A percentile compares a stretch with the other conserved stretches of the same genome.
Conservation (phyloP, 2,797 vertebrate species). For the Lagodon rhomboides region DNA sequence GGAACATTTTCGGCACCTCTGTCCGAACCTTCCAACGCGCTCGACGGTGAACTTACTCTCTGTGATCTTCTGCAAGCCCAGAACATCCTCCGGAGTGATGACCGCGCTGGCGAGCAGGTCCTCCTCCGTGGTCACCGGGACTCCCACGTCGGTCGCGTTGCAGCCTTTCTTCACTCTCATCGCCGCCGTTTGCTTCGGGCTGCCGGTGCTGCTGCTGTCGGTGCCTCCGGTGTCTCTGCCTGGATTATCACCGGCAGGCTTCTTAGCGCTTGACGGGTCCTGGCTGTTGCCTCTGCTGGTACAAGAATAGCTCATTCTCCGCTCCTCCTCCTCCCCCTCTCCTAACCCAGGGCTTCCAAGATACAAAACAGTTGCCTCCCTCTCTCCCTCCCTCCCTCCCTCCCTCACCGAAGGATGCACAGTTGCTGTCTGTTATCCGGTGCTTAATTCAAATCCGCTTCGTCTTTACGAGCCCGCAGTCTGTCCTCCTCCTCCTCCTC, state of each 20-base stretch:
- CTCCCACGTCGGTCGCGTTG: slow-evolving; percentile 82
- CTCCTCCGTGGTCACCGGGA: slow-evolving; percentile 88
- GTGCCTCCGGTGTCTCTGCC: slow-evolving; percentile 70
- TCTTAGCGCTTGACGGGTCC: slow-evolving; percentile 82
- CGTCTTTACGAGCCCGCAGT: slow-evolving; percentile 57
- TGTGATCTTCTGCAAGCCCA: slow-evolving; percentile 96
- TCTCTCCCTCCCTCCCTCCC: slow-evolving; percentile 70
- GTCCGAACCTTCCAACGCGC: slow-evolving; percentile 7
- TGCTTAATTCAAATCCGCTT: slow-evolving; percentile 80
- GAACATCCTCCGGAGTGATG: slow-evolving; percentile 92
- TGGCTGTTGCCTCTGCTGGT: slow-evolving; percentile 87
- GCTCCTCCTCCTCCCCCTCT: slow-evolving; percentile 74
- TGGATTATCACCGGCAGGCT: slow-evolving; percentile 82
- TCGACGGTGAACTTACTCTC: slow-evolving; percentile 88
- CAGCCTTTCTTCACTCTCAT: slow-evolving; percentile 96
- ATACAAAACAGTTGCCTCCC: slow-evolving; percentile 77
- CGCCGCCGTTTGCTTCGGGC: slow-evolving; percentile 75
- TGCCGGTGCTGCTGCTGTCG: slow-evolving; percentile 65
- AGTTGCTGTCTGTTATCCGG: slow-evolving; percentile 77
- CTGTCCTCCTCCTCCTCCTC: slow-evolving; percentile 25
- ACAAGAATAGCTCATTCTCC: slow-evolving; percentile 91
- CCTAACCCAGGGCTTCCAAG: slow-evolving; percentile 75
- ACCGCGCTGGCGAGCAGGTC: slow-evolving; percentile 85
- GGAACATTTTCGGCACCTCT: slow-evolving; percentile 31
- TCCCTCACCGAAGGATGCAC: slow-evolving; percentile 71